Evolutionary conservation across 2,113 vertebrate species (phyloP), one percentile per base, ranked within the genome.

Genomic region (Oreotragus oreotragus): DNA sequence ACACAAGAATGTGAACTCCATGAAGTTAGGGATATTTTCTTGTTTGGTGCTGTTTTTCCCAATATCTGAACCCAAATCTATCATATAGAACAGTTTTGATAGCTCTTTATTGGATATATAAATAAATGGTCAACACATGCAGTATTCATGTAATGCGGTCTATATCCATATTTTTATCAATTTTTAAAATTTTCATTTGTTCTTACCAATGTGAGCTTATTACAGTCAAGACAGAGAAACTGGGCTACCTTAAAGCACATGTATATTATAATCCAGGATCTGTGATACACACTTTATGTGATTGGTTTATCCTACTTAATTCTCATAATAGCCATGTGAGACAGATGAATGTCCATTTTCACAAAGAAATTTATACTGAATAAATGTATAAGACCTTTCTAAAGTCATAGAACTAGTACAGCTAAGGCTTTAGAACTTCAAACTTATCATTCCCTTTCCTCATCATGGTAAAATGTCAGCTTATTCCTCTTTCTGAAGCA

Each of bases 11-110:
- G 7, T 13, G 76, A 73, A 88, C 5, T 84, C 27, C 33, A 3
- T 58, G 39, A 87, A 58, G 70, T 1, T 45, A 4, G 15, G 3
- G 25, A 25, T 19, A 5, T 58, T 94, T 73, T 47, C 16, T 47
- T 84, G 2, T 73, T 12, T 80, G 51, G 43, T 85, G 33, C 10
- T 28, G 10, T 80, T 76, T 51, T 80, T 53, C 14, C 5, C 16
- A 53, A 5, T 80, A 1, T 21, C 3, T 51, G 25, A 4, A 19
- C 1, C 6, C 15, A 84, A 1, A 2, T 60, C 21, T 73, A 36
- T 53, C 33, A 45, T 5, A 76, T 2, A 90, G 13, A 0, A 83
- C 83, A 36, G n/a, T 2, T 84, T 86, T 13, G 79, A 84, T 28
- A 96, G 39, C 30, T 30, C 62, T 28, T 36, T 77, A 8, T 36